phyloP scores from a whole-genome alignment of 2,888 invertebrate genomes.

The Lypha dubia region DNA sequence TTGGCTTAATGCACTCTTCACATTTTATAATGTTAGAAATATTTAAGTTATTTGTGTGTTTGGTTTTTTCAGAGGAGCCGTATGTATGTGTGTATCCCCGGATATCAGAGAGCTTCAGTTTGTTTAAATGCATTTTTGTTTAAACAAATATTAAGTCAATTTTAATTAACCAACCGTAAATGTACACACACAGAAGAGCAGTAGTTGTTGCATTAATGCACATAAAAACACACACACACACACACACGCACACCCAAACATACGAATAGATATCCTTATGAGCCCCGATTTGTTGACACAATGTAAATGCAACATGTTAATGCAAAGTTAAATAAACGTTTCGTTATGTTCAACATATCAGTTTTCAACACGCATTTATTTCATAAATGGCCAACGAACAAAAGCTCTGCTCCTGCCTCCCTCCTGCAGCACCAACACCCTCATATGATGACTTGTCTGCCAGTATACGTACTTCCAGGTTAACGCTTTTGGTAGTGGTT shows the following conservation, averaged over 20 bases:
- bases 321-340: conserved; percentile 74
- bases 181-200: conserved; percentile 24
- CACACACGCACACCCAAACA: not conserved
- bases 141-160: conserved; percentile 76
- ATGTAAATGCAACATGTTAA: conserved; percentile 74
- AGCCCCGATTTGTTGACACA: conserved; percentile 65
- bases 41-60: not conserved
- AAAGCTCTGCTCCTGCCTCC: not conserved
- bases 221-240: not conserved
- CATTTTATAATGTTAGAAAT: conserved; percentile 1
- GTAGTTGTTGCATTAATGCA: conserved; percentile 52
- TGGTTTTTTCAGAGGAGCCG: too few species aligned
- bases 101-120: not conserved
- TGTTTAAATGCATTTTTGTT: conserved; percentile 73
- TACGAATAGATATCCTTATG: not conserved
- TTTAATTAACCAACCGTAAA: conserved; percentile 75
- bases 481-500: conserved; percentile 61
- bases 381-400: conserved; percentile 60
- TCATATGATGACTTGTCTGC: not conserved
- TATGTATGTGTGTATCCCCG: not conserved
- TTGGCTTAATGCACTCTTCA: not conserved
- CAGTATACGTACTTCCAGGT: conserved; percentile 43
- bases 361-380: conserved; percentile 66
- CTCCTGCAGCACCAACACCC: too few species aligned
- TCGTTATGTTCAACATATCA: conserved; percentile 58